These are phyloP conservation scores for Ginglymostoma cirratum DNA, from an alignment of 2,113 vertebrate species.

Conservation along the genomic window DNA sequence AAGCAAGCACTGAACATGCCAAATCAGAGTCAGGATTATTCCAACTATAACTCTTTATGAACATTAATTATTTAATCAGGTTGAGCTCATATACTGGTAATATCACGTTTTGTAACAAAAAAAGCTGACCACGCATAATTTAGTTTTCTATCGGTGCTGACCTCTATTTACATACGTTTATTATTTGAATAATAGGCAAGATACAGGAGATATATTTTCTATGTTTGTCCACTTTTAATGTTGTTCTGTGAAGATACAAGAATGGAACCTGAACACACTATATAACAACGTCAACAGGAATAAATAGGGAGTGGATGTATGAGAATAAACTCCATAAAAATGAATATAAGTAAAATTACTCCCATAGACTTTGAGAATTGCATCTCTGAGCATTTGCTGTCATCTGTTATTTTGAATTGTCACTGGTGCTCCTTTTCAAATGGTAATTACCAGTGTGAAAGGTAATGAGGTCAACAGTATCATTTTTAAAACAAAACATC, in stretches of 20 bases:
- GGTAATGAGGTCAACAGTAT: not conserved
- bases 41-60: not conserved
- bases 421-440: not conserved
- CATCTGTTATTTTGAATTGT: not conserved
- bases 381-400: not conserved
- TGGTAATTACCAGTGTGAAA: not conserved
- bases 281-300: not conserved
- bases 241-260: not conserved
- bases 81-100: not conserved
- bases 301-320: not conserved
- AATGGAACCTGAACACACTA: not conserved
- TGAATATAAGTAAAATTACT: not conserved
- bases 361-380: not conserved
- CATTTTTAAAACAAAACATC: not conserved
- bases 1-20: not conserved
- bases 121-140: not conserved
- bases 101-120: not conserved
- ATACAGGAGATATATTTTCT: slow-evolving; percentile 4
- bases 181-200: not conserved
- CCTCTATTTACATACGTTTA: not conserved
- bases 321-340: not conserved
- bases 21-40: not conserved
- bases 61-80: not conserved
- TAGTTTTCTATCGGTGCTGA: not conserved
- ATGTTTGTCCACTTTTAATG: not conserved